A percentile compares a stretch with the other conserved stretches of the same genome.
Conservation (phyloP, 2,797 vertebrate genomes). For the Xenops minutus region DNA sequence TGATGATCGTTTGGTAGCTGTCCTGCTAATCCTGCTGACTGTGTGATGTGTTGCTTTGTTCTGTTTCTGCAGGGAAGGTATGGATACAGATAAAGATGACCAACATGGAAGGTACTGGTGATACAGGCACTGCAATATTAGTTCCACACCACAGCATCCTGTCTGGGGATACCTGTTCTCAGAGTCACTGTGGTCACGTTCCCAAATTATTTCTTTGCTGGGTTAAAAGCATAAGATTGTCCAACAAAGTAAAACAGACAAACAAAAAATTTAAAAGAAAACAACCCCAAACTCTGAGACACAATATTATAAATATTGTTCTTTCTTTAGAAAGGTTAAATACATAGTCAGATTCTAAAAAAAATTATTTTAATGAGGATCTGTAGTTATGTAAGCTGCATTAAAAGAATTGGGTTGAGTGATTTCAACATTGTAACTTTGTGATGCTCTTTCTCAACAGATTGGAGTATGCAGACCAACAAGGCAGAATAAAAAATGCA, state of each 20-base stretch:
- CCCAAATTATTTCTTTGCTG: neutral
- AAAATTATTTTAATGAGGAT: neutral
- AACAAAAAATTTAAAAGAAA: neutral
- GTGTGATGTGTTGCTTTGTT: conserved; percentile 29
- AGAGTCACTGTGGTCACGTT: neutral
- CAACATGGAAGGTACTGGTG: conserved; percentile 87
- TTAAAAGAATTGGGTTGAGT: neutral
- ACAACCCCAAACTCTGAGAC: neutral
- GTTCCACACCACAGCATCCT: neutral
- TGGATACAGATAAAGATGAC: conserved; percentile 98
- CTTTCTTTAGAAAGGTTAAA: neutral
- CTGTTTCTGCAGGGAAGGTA: conserved; percentile 84
- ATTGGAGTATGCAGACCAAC: conserved; percentile 86
- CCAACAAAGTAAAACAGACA: neutral
- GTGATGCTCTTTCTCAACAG: conserved; percentile 49
- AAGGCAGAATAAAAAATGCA: conserved; percentile 96
- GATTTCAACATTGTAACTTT: conserved; percentile 2
- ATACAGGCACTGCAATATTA: conserved; percentile 1
- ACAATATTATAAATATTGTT: neutral
- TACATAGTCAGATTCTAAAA: neutral
- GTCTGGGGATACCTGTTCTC: neutral
- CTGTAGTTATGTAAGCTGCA: neutral
- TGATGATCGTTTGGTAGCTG: neutral
- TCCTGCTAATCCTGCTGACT: neutral
- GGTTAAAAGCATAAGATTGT: neutral